Base-by-base conservation (phyloP, 2,888 invertebrate species). In the Encarsia formosa region DNA sequence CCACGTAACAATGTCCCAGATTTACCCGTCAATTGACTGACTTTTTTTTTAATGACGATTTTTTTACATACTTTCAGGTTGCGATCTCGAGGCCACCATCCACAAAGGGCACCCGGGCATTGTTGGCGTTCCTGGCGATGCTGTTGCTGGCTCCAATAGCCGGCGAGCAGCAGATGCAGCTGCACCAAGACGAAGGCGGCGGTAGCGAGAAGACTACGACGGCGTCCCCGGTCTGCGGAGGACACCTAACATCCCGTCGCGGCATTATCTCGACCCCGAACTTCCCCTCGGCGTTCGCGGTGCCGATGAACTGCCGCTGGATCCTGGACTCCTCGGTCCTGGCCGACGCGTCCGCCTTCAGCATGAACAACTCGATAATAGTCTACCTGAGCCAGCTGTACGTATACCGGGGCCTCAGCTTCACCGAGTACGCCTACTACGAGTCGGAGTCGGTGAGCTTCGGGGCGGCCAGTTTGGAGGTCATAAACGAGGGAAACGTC, bases 301-400 rank as follows among this genome's bases (percentile, higher is more conserved):
- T 89, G 35, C 94, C 94, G 15, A 85, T 92, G 56, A 82, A 82
- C 61, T 93, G 93, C 72, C 82, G 85, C 62, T 94, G 93, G 93
- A 80, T 93, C 52, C 88, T 94, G 68, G 88, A 91, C 67, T 85
- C 87, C n/a, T 84, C 87, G 58, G 66, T 68, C 26, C 59, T 69
- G 4, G 29, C 13, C 29, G 29, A 13, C 13, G 29, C 8, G 13
- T 9, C 29, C 13, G 29, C 8, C 13, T 13, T 13, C 8, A 29
- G 8, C 13, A 13, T 5, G 13, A 86, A 86, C 63, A 81, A 85
- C 9, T 84, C 87, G 44, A 91, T 93, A 66, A 83, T 89, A 59
- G 81, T 94, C 59, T 93, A 93, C 70, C 81, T 94, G 63, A 92
- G 91, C 2, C 93, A 94, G 69, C 82, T 91, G 63, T 94, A 88